A percentile compares a stretch with the other conserved stretches of the same genome.
These are phyloP conservation scores for Cydia fagiglandana DNA, from an alignment of 1,140 invertebrate species.

Conservation along the genomic window DNA sequence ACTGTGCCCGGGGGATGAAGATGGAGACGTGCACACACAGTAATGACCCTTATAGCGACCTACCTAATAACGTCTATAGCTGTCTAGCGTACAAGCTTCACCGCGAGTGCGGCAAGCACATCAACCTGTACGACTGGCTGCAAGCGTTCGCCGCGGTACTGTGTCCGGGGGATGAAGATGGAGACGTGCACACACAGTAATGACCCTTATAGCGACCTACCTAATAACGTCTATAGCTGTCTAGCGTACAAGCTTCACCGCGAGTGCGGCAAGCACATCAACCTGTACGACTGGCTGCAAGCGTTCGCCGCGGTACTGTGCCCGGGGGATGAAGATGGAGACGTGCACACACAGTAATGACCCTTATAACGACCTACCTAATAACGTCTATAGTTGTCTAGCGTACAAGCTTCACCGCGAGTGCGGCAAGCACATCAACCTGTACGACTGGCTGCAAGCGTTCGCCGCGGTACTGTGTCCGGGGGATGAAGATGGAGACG, in stretches of 20 bases:
- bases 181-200: constrained; percentile 83
- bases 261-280: constrained; percentile 93
- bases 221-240: neutral
- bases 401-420: too few species aligned
- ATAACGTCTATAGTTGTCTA: neutral
- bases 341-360: constrained; percentile 82
- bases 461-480: constrained; percentile 83
- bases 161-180: constrained; percentile 76
- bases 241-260: too few species aligned
- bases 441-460: constrained; percentile 95
- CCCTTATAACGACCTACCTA: neutral
- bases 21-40: too few species aligned
- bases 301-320: constrained; percentile 83
- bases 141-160: constrained; percentile 86
- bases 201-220: neutral
- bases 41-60: too few species aligned
- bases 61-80: too few species aligned
- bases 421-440: constrained; percentile 93
- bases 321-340: constrained; percentile 76
- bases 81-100: constrained; percentile 94
- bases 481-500: constrained; percentile 72
- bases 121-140: constrained; percentile 97
- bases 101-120: constrained; percentile 91
- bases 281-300: constrained; percentile 96
- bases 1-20: too few species aligned